A percentile compares a stretch with the other conserved stretches of the same genome.
Conservation (phyloP, 2,888 invertebrate species). For the Parnassius mnemosyne region DNA sequence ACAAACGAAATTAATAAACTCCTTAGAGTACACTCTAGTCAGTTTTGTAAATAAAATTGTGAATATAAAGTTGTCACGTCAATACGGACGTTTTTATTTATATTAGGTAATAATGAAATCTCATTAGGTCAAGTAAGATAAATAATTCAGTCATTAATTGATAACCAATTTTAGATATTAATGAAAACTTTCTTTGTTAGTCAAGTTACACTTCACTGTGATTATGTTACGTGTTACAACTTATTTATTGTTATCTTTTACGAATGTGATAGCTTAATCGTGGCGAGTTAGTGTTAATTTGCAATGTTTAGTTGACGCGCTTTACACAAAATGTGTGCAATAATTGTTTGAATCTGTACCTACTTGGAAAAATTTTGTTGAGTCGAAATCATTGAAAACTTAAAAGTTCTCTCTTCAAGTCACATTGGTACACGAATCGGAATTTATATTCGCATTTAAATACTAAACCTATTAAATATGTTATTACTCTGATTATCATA, state of each 20-base stretch:
- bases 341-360: conserved; percentile 51
- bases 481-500: conserved; percentile 79
- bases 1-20: conserved; percentile 59
- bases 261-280: conserved; percentile 74
- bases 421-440: conserved; percentile 56
- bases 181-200: conserved; percentile 75
- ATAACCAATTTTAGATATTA: conserved; percentile 75
- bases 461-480: conserved; percentile 73
- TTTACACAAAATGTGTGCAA: conserved; percentile 54
- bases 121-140: conserved; percentile 78
- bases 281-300: conserved; percentile 68
- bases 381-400: conserved; percentile 37
- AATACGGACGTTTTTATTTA: conserved; percentile 69
- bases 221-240: conserved; percentile 75
- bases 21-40: conserved; percentile 75
- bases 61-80: conserved; percentile 76
- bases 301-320: conserved; percentile 57
- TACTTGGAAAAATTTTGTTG: conserved; percentile 42
- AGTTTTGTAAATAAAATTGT: conserved; percentile 77
- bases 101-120: conserved; percentile 75
- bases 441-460: conserved; percentile 73
- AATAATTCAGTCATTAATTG: conserved; percentile 76
- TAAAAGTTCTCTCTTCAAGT: conserved; percentile 43
- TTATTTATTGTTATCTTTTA: conserved; percentile 74
- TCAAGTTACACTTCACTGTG: conserved; percentile 78